phyloP scores from a whole-genome alignment of 2,113 vertebrate genomes.

The Dasyprocta punctata region DNA sequence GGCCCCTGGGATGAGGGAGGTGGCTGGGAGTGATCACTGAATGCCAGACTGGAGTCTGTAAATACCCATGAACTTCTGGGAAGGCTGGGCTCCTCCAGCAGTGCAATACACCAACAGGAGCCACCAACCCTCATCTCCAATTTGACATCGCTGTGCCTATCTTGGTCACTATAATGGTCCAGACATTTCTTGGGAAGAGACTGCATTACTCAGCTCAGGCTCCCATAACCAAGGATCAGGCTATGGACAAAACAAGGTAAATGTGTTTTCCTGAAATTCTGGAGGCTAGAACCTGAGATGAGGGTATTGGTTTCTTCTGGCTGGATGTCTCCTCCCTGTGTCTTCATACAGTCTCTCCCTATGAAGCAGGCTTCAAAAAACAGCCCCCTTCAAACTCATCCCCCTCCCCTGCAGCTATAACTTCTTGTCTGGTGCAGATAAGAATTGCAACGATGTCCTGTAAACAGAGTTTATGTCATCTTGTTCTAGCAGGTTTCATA shows the following conservation, averaged over 20 bases:
- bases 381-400: background rate
- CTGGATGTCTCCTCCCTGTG: background rate
- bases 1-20: fast-evolving
- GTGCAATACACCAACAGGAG: background rate
- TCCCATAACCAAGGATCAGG: background rate
- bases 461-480: background rate
- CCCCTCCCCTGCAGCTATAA: background rate
- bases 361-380: background rate
- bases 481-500: background rate
- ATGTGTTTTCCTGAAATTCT: background rate
- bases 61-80: no score
- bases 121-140: no score
- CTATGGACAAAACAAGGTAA: background rate
- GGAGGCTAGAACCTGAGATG: background rate
- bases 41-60: fast-evolving
- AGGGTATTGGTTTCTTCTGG: background rate
- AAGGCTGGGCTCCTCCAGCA: background rate
- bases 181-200: background rate
- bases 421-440: background rate
- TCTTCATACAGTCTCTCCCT: background rate
- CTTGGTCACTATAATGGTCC: background rate
- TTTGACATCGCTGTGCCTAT: background rate
- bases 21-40: no score
- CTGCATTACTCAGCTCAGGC: no score
- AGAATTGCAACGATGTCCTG: background rate